phyloP scores from a whole-genome alignment of 2,888 invertebrate species.

The Criorhina ranunculi region DNA sequence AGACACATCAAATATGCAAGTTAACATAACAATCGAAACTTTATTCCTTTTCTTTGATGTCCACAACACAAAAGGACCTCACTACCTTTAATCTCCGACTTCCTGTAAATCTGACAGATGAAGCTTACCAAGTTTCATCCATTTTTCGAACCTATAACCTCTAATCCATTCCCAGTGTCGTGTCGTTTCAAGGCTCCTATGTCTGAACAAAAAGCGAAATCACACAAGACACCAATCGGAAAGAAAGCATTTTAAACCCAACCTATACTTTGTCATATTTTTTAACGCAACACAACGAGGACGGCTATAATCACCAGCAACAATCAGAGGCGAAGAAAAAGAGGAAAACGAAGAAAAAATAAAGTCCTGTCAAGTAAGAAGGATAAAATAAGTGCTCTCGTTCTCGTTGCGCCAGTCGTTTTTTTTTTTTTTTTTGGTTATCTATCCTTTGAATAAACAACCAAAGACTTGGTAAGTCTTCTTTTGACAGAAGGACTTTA shows the following conservation, averaged over 20 bases:
- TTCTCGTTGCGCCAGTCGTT: background rate
- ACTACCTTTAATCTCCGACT: background rate
- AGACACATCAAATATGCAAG: background rate
- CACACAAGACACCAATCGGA: slow-evolving; percentile 18
- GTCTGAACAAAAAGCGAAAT: background rate
- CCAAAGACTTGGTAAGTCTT: slow-evolving; percentile 45
- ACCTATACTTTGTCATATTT: slow-evolving; percentile 25
- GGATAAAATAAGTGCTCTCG: slow-evolving; percentile 1
- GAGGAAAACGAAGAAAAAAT: background rate
- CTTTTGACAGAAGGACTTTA: slow-evolving; percentile 29
- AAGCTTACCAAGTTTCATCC: background rate
- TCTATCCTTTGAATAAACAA: slow-evolving; percentile 43
- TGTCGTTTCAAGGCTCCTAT: background rate
- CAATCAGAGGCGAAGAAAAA: slow-evolving; percentile 6
- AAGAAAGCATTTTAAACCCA: slow-evolving; percentile 16
- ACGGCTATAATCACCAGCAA: slow-evolving; percentile 39
- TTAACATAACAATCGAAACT: background rate
- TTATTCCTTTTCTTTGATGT: slow-evolving; percentile 18
- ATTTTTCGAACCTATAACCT: slow-evolving; percentile 2
- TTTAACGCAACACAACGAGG: slow-evolving; percentile 8
- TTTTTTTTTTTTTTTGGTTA: slow-evolving; percentile 9
- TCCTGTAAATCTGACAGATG: background rate
- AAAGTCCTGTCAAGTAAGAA: slow-evolving; percentile 11
- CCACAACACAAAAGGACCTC: background rate
- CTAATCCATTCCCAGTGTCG: slow-evolving; percentile 2